Conservation (phyloP, 2,113 vertebrate genomes). For the Indicator maculatus region DNA sequence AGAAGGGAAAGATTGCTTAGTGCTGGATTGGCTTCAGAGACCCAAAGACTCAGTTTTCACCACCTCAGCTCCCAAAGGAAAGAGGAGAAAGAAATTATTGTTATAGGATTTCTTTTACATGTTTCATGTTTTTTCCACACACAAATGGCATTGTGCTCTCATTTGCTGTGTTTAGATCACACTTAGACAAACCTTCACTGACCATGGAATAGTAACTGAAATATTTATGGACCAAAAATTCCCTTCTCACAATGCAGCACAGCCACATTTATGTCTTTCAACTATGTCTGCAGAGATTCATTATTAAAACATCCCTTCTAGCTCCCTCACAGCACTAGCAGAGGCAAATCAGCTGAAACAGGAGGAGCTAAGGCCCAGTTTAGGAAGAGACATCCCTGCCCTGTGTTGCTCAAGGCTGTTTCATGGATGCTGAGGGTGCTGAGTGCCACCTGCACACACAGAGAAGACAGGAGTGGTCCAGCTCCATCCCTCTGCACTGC, state of each 20-base stretch:
- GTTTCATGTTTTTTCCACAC: background rate
- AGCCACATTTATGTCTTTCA: background rate
- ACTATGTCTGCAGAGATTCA: background rate
- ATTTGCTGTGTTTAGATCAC: background rate
- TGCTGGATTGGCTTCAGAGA: background rate
- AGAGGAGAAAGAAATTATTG: background rate
- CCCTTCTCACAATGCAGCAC: background rate
- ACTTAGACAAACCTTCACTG: background rate
- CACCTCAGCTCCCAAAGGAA: background rate
- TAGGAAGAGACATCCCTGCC: background rate
- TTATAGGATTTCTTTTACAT: background rate
- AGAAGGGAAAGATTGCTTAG: background rate
- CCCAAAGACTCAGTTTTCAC: background rate
- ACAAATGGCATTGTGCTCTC: background rate
- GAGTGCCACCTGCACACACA: background rate
- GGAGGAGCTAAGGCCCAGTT: background rate
- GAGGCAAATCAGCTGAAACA: background rate
- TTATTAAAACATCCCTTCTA: constrained; percentile 1
- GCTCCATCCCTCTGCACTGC: background rate
- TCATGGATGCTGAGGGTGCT: background rate
- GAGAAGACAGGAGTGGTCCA: background rate
- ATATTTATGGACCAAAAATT: constrained; percentile 1
- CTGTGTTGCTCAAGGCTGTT: background rate
- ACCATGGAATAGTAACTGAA: background rate
- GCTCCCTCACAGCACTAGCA: background rate